These are phyloP conservation scores for Doris montereyensis DNA, from an alignment of 2,888 invertebrate species.

Conservation along the genomic window DNA sequence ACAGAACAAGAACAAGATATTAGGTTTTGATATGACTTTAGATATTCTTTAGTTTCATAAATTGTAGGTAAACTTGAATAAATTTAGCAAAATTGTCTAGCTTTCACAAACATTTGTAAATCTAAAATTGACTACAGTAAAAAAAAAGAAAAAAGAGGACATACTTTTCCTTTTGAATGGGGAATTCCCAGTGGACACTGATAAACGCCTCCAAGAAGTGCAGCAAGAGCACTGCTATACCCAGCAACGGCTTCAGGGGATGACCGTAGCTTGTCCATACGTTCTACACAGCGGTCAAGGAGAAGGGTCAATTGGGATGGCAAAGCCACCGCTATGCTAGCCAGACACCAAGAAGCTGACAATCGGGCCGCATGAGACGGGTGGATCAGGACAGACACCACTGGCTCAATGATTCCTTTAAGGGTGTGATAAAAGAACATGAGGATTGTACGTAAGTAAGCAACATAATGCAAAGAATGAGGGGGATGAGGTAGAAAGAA, in stretches of 20 bases:
- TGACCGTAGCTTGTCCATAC: slow-evolving; percentile 81
- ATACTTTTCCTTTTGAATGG: slow-evolving; percentile 95
- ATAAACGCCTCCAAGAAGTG: slow-evolving; percentile 88
- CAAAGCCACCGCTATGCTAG: slow-evolving; percentile 92
- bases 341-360: slow-evolving; percentile 94
- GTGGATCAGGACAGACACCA: slow-evolving; percentile 89
- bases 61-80: too few species aligned
- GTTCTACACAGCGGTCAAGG: slow-evolving; percentile 80
- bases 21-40: too few species aligned
- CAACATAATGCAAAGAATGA: too few species aligned
- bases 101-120: too few species aligned
- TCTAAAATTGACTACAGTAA: too few species aligned
- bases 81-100: too few species aligned
- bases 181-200: slow-evolving; percentile 85
- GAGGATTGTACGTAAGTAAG: too few species aligned
- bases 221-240: slow-evolving; percentile 93
- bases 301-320: slow-evolving; percentile 95
- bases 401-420: slow-evolving; percentile 83
- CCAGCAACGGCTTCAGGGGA: slow-evolving; percentile 82
- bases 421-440: too few species aligned
- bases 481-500: too few species aligned
- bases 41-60: too few species aligned
- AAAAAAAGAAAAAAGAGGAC: too few species aligned
- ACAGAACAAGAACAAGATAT: too few species aligned
- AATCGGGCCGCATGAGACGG: slow-evolving; percentile 94